phyloP scores from a whole-genome alignment of 2,797 vertebrate genomes.

The Lates japonicus region DNA sequence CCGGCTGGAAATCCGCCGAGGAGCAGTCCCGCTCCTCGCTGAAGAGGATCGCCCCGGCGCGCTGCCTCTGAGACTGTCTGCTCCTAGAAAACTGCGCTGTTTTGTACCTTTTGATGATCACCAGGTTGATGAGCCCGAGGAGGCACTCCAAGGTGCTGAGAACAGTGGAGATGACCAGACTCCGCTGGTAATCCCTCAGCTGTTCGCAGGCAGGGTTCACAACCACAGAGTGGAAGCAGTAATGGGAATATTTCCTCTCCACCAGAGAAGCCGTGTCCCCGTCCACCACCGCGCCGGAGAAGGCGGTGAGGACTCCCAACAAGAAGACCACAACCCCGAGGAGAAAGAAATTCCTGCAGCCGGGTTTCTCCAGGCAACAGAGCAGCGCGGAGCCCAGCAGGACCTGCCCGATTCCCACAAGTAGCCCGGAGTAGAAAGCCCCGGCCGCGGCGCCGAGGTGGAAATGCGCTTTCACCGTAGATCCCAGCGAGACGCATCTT shows the following conservation, averaged over 20 bases:
- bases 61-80: constrained; percentile 83
- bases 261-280: constrained; percentile 95
- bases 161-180: constrained; percentile 92
- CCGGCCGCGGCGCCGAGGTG: constrained; percentile 92
- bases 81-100: constrained; percentile 87
- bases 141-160: constrained; percentile 95
- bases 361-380: constrained; percentile 90
- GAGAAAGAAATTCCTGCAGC: constrained; percentile 93
- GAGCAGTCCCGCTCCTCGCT: constrained; percentile 90
- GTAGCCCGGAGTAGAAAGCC: constrained; percentile 95
- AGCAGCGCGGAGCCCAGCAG: constrained; percentile 91
- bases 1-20: constrained; percentile 88
- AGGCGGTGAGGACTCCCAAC: constrained; percentile 94
- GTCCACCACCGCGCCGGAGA: constrained; percentile 97
- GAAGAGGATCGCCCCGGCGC: constrained; percentile 88
- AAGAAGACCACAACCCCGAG: constrained; percentile 94
- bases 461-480: constrained; percentile 92
- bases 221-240: constrained; percentile 87
- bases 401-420: constrained; percentile 91
- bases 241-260: constrained; percentile 94
- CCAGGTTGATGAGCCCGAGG: constrained; percentile 92
- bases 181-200: constrained; percentile 93
- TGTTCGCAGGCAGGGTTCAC: constrained; percentile 87
- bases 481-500: constrained; percentile 93
- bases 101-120: constrained; percentile 93